Base-by-base conservation (phyloP, 2,113 vertebrate species). In the Thymallus thymallus region DNA sequence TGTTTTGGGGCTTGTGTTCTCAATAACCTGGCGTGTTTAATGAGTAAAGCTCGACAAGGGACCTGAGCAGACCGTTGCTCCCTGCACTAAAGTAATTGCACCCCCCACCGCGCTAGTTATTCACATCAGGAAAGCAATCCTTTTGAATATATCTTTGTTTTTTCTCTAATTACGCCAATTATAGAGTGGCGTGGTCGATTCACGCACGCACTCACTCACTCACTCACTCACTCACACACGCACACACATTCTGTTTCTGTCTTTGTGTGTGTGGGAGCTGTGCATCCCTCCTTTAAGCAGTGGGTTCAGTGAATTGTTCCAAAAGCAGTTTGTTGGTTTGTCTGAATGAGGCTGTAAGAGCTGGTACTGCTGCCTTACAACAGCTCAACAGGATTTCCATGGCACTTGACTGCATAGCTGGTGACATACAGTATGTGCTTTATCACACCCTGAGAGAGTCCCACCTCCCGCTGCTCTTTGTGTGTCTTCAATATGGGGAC, bases 341-440 rank as follows among this genome's bases (percentile, higher is more conserved):
- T 71, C 72, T 76, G 70, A 79, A 84, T 79, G 73, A 68, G 26
- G n/a, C 75, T 80, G 60, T 14, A 48, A 29, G 63, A 18, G 16
- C 16, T 51, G 48, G 48, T 18, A 16, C 23, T 22, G 22, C 10
- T 14, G 61, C 61, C 61, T 67, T 69, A 56, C 69, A 63, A 66
- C 68, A 30, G 41, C 74, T 76, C 77, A 82, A 78, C 46, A 64
- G 70, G 74, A 82, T 82, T 85, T 82, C 32, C 80, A 82, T 82
- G 83, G 70, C 76, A 74, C 61, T 78, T 85, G 80, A 85, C 73
- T 80, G 73, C 48, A 9, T 68, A 14, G 22, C 71, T 62, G 63
- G 35, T 51, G 46, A 73, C 76, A 79, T 82, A n/a, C n/a, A n/a
- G n/a, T n/a, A 74, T 74, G 76, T 70, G 73, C 58, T 71, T 64